Base-by-base conservation (phyloP, 37 sponge, comb jelly and placozoan genomes). In the Spongilla lacustris region DNA sequence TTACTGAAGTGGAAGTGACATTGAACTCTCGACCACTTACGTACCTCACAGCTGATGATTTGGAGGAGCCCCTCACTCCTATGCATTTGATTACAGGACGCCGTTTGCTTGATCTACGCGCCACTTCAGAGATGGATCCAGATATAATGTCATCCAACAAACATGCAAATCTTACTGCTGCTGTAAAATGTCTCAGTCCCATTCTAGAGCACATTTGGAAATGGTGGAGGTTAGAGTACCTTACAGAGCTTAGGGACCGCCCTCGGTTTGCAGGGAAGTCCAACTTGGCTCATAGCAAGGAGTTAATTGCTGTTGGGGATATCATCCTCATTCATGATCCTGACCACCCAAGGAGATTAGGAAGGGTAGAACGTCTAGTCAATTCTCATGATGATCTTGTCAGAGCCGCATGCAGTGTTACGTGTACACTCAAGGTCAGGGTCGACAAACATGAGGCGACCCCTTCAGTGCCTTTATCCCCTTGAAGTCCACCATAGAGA, bases 41-140 rank as follows among this genome's bases (percentile, higher is more conserved):
- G 31, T 86, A 86, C 80, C 35, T 86, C 50, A 58, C 80, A 79
- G 71, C 79, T 5, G 80, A 78, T 46, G 87, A 86, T 32, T 19
- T 86, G 23, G 86, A 86, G 25, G 86, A 86, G 33, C 80, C 86
- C 25, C 80, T 86, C 22, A 86, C 86, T 9, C 86, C 80, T 71
- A 79, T 80, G 10, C 86, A 82, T 72, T 48, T 82, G 49, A 27
- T 82, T 26, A 48, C 36, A 25, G 73, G 83, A 27, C 73, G 73
- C n/a, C 69, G 72, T 27, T 23, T 82, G 26, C 72, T 82, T 17
- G 83, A 82, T n/a, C 69, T 23, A 67, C 8, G 5, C 24, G 49
- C 72, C 11, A 17, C 11, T n/a, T 2, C 34, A 24, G 49, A 11
- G 9, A 33, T 50, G 23, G 24, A 23, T 23, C 24, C 17, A 30